Percentiles rank a stretch among this genome's conserved stretches.
phyloP scores from a whole-genome alignment of 2,888 invertebrate genomes.

The Drosophila merina region DNA sequence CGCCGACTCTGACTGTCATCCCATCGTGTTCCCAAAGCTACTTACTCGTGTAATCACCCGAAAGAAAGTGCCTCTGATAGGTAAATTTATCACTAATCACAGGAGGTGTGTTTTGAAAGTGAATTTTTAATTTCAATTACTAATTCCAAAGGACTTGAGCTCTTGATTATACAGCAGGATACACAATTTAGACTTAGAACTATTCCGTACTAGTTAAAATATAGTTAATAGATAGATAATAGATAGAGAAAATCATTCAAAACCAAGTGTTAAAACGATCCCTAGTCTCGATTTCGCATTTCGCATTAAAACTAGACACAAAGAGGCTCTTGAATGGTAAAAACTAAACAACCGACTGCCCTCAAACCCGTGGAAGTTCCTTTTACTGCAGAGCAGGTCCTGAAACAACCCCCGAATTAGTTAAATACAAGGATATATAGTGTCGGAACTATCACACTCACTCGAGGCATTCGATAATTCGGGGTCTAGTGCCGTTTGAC shows the following conservation, averaged over 20 bases:
- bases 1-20: constrained; percentile 17
- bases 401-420: background rate
- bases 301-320: background rate
- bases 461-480: constrained; percentile 19
- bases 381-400: background rate
- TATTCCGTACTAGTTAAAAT: too few relatives aligned
- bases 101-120: background rate
- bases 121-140: background rate
- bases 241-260: too few relatives aligned
- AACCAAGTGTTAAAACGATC: background rate
- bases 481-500: constrained; percentile 52
- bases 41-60: constrained; percentile 38
- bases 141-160: background rate
- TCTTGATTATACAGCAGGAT: too few relatives aligned
- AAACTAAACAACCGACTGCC: background rate
- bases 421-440: background rate
- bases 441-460: constrained; percentile 16
- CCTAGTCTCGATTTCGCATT: background rate
- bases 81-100: background rate
- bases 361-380: background rate
- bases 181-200: too few relatives aligned
- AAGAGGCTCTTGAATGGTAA: background rate
- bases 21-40: constrained; percentile 25
- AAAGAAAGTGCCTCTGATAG: background rate
- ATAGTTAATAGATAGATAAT: too few relatives aligned